Evolutionary conservation across 2,113 vertebrate genomes (phyloP).

Genomic region (Microcebus murinus): DNA sequence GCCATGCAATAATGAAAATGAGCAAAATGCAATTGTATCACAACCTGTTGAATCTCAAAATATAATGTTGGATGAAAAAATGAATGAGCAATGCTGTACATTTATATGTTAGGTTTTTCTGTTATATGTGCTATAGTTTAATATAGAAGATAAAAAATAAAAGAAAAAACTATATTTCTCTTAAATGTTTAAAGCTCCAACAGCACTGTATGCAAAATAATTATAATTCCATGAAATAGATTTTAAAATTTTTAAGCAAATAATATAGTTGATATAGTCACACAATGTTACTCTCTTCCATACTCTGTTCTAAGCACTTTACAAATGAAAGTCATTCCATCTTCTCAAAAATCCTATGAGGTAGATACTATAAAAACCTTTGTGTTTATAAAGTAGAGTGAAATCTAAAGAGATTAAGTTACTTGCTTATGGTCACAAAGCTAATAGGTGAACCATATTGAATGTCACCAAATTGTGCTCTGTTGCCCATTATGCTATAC

Average conservation of each 20-base stretch:
- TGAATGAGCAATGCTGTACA: background rate
- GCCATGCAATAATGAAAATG: background rate
- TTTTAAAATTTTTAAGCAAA: constrained; percentile 12
- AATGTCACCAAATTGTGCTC: background rate
- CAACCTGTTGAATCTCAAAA: background rate
- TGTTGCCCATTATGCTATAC: background rate
- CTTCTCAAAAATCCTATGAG: background rate
- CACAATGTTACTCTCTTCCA: background rate
- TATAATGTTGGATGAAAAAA: background rate
- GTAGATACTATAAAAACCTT: background rate
- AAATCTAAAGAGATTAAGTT: background rate
- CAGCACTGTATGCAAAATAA: background rate
- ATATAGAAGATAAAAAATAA: background rate
- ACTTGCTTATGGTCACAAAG: background rate
- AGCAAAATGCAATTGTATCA: background rate
- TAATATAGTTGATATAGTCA: background rate
- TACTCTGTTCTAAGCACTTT: background rate
- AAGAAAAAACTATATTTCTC: background rate
- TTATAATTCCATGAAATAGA: background rate
- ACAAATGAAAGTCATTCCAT: background rate
- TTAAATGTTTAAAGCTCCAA: constrained; percentile 6
- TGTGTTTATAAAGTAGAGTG: background rate
- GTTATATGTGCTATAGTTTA: background rate
- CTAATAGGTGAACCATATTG: background rate
- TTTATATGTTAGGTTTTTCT: background rate